Percentiles rank a stretch among this genome's conserved stretches.
Evolutionary conservation across 2,113 vertebrate species (phyloP).

Genomic region (Corydoras maculifer): DNA sequence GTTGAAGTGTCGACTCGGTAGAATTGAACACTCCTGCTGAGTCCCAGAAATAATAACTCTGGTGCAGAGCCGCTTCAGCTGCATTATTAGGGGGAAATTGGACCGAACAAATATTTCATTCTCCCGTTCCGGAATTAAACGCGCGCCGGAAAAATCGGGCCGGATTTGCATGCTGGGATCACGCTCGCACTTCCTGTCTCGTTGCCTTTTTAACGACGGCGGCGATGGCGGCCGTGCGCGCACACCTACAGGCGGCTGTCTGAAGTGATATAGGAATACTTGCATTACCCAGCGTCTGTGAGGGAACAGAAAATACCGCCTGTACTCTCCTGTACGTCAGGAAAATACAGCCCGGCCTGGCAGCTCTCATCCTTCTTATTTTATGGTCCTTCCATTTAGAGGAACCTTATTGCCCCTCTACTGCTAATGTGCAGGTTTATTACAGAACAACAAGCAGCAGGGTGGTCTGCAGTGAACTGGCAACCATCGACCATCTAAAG

Average conservation of each 20-base stretch:
- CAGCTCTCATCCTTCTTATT: background rate
- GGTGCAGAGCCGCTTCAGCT: slow-evolving; percentile 8
- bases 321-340: no score
- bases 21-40: slow-evolving; percentile 31
- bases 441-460: background rate
- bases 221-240: background rate
- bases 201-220: background rate
- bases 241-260: slow-evolving; percentile 8
- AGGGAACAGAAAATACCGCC: background rate
- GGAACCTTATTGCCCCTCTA: background rate
- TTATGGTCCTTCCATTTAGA: slow-evolving; percentile 1
- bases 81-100: slow-evolving; percentile 32
- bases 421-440: slow-evolving; percentile 6
- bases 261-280: slow-evolving; percentile 2
- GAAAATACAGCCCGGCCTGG: background rate
- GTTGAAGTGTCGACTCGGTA: slow-evolving; percentile 30
- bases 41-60: slow-evolving; percentile 23
- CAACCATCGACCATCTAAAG: no score
- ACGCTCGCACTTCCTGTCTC: background rate
- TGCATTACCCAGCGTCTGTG: background rate
- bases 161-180: background rate
- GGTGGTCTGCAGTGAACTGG: background rate
- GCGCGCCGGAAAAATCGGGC: background rate
- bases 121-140: slow-evolving; percentile 20
- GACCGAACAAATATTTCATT: slow-evolving; percentile 30